A percentile compares a stretch with the other conserved stretches of the same genome.
These are phyloP conservation scores for Nycticebus coucang DNA, from an alignment of 2,113 vertebrate species.

Conservation along the genomic window DNA sequence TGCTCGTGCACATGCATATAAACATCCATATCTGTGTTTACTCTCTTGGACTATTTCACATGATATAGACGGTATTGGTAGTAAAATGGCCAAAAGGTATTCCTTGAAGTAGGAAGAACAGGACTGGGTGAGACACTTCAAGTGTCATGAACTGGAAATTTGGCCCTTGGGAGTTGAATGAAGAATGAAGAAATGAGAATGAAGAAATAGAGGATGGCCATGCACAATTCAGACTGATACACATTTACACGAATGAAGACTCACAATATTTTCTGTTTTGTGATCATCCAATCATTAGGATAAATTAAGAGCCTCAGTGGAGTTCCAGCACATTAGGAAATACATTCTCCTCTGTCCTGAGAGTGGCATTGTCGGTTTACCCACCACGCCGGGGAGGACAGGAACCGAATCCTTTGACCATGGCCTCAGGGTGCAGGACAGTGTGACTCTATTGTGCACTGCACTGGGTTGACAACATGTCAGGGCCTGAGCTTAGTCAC, in stretches of 20 bases:
- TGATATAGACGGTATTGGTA: not conserved
- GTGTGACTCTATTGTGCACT: not conserved
- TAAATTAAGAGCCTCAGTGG: not conserved
- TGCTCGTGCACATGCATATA: rapidly evolving
- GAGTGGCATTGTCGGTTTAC: not conserved
- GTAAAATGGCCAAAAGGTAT: not conserved
- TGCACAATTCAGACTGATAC: not conserved
- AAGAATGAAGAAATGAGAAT: not conserved
- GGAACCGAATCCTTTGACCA: not conserved
- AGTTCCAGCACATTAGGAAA: not conserved
- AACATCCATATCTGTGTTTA: not conserved
- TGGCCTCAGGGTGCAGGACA: not conserved
- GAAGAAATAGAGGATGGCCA: not conserved
- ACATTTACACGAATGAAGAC: not conserved
- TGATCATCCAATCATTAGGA: not conserved
- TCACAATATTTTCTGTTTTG: not conserved
- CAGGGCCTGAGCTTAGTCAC: not conserved
- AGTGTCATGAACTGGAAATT: not conserved
- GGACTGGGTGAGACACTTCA: not conserved
- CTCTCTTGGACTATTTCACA: not conserved
- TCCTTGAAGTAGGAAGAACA: not conserved
- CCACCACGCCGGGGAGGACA: not conserved
- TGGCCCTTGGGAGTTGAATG: not conserved
- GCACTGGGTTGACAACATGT: not conserved
- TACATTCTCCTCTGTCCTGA: not conserved